Evolutionary conservation across 2,113 vertebrate genomes (phyloP).

Genomic region (Otus sunia): DNA sequence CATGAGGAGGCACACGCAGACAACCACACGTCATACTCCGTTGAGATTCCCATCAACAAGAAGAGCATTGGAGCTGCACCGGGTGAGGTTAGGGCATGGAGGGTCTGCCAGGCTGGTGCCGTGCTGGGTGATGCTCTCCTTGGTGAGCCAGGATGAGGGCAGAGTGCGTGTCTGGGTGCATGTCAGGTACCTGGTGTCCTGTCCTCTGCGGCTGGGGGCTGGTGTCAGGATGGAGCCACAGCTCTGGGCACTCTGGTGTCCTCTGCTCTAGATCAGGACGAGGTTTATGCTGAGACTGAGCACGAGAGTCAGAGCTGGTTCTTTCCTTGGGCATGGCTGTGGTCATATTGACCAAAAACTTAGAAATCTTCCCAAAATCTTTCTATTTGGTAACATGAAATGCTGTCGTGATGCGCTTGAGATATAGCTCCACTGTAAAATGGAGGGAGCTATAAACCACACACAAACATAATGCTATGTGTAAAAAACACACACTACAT

Average conservation of each 20-base stretch:
- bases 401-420: background rate
- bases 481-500: background rate
- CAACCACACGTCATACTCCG: background rate
- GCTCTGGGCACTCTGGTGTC: background rate
- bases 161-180: fast-evolving
- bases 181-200: background rate
- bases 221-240: background rate
- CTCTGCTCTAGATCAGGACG: background rate
- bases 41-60: background rate
- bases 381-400: background rate
- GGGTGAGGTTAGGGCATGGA: background rate
- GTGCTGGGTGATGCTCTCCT: background rate
- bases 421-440: background rate
- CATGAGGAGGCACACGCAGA: background rate
- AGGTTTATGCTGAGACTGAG: background rate
- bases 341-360: background rate
- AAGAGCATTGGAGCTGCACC: background rate
- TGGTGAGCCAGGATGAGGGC: background rate
- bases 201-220: background rate
- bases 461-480: background rate
- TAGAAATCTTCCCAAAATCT: background rate
- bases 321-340: background rate
- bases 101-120: background rate
- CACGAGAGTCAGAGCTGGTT: fast-evolving
- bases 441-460: background rate